phyloP scores from a whole-genome alignment of 1,140 invertebrate genomes.

The Phymastichus coffea region DNA sequence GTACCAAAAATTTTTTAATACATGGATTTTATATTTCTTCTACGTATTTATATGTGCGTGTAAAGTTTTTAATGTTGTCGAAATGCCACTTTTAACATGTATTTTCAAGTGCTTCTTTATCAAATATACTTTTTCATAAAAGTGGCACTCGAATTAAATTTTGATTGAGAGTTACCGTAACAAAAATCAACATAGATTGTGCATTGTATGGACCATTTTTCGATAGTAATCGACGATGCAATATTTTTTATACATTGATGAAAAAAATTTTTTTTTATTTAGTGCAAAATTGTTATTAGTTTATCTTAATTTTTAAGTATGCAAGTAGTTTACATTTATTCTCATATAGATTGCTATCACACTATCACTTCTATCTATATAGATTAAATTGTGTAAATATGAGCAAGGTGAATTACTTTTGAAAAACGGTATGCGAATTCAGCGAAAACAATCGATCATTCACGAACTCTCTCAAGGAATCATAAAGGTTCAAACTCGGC shows the following conservation, averaged over 20 bases:
- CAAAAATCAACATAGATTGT: no score
- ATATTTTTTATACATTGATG: constrained; percentile 1
- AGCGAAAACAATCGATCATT: no score
- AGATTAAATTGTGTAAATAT: constrained; percentile 12
- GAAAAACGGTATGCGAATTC: background rate
- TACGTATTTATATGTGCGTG: no score
- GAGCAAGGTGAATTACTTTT: constrained; percentile 11
- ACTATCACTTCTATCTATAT: constrained; percentile 14
- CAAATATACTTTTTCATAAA: constrained; percentile 25
- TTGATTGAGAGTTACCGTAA: no score
- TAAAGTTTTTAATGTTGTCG: background rate
- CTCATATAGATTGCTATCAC: constrained; percentile 20
- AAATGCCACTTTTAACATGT: constrained; percentile 18
- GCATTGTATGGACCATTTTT: no score
- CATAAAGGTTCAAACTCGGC: no score
- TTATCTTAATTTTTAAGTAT: constrained; percentile 17
- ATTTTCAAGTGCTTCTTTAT: constrained; percentile 13
- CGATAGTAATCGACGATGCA: background rate
- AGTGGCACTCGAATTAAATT: constrained; percentile 14
- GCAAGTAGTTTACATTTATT: constrained; percentile 1
- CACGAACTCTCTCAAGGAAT: no score
- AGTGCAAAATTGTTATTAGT: constrained; percentile 16
- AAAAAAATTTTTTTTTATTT: constrained; percentile 20
- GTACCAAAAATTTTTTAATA: no score
- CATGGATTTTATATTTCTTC: no score